Conservation (phyloP, 2,113 vertebrate genomes). For the Xiphophorus hellerii region DNA sequence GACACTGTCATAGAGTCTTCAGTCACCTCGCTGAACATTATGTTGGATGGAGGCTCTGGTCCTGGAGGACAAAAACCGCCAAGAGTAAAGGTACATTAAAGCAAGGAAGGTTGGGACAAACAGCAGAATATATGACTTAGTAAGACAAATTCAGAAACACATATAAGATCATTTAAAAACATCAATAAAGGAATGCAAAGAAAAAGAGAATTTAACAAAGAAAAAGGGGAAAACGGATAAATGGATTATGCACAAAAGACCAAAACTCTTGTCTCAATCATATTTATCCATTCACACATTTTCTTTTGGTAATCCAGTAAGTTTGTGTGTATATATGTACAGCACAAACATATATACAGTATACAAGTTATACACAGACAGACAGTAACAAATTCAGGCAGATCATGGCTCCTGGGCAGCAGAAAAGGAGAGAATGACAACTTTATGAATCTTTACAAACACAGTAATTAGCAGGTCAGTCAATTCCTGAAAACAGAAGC, state of each 20-base stretch:
- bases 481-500: slow-evolving; percentile 71
- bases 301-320: slow-evolving; percentile 55
- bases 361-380: slow-evolving; percentile 74
- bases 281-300: slow-evolving; percentile 55
- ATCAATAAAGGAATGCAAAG: background rate
- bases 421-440: slow-evolving; percentile 49
- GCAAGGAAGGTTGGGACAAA: background rate
- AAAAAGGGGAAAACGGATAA: background rate
- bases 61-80: slow-evolving; percentile 52
- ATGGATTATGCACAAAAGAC: slow-evolving; percentile 6
- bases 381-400: slow-evolving; percentile 49
- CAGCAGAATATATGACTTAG: no score
- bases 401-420: slow-evolving; percentile 63
- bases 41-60: slow-evolving; percentile 74
- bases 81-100: background rate
- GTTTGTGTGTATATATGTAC: slow-evolving; percentile 79
- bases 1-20: slow-evolving; percentile 74
- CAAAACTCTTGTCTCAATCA: slow-evolving; percentile 30
- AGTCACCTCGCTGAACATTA: slow-evolving; percentile 70
- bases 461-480: slow-evolving; percentile 53
- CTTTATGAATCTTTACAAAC: slow-evolving; percentile 7
- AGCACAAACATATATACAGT: slow-evolving; percentile 82
- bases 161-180: background rate
- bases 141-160: background rate
- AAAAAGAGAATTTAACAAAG: background rate